These are phyloP conservation scores for Sturnira hondurensis DNA, from an alignment of 2,113 vertebrate genomes.

Conservation along the genomic window DNA sequence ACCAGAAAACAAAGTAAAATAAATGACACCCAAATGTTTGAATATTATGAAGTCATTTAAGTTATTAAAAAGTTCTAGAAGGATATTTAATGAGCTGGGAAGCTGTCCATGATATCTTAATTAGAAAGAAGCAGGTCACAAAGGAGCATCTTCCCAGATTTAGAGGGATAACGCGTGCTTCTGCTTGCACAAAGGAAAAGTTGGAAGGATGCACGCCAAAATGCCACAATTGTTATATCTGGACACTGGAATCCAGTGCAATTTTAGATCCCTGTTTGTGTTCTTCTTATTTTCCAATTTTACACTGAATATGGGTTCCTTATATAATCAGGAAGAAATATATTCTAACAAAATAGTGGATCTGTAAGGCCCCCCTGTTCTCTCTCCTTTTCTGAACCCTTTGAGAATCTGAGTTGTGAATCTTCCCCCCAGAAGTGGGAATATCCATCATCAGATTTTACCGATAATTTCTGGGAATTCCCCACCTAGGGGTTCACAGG, in stretches of 20 bases:
- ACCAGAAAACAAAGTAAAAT: background rate
- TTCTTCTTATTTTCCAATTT: background rate
- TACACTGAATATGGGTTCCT: background rate
- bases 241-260: background rate
- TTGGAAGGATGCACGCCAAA: background rate
- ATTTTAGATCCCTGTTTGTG: constrained; percentile 1
- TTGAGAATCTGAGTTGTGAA: background rate
- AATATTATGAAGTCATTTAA: background rate
- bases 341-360: background rate
- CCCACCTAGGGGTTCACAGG: background rate
- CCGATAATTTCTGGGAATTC: background rate
- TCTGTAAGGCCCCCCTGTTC: background rate
- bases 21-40: background rate
- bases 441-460: background rate
- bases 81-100: background rate
- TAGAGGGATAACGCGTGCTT: background rate
- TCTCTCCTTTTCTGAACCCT: background rate
- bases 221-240: background rate
- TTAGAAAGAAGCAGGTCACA: background rate
- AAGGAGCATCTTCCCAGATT: background rate
- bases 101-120: background rate
- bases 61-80: constrained; percentile 28
- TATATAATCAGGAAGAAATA: constrained; percentile 6
- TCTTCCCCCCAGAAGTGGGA: background rate
- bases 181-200: background rate